Evolutionary conservation across 2,797 vertebrate species (phyloP), one percentile per base, ranked within the genome.

Genomic region (Acanthis flammea): DNA sequence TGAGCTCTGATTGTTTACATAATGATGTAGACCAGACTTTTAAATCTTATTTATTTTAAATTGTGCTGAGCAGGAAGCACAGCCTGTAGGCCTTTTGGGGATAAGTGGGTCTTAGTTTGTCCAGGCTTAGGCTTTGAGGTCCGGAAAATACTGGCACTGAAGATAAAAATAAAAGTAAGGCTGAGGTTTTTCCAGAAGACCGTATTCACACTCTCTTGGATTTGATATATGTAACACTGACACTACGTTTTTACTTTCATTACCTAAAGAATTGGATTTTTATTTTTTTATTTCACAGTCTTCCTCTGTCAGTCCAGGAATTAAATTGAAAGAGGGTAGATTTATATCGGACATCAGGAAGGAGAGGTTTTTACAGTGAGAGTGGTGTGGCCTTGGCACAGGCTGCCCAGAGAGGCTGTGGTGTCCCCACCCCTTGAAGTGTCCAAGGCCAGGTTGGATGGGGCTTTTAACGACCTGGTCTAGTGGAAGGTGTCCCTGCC

Each of bases 371-470:
- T 45, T 58, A 21, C 1, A 0, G 13, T 35, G 35, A 33, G 18
- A 17, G n/a, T 50, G 47, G 10, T 21, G 23, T 61, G 41, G 31
- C 48, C 24, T 14, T 61, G 41, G 55, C 25, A 70, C 63, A 41
- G 47, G 33, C 22, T 68, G 47, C 3, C 17, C 30, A 18, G 47
- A 33, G 33, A 33, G 25, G 28, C 33, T 45, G 28, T 33, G 24
- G 13, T 44, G 30, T 41, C 21, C 19, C 9, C 24, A 45, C 9
- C 16, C 10, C 35, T 14, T 17, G 1, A 39, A 25, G 14, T 22
- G 50, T 28, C 28, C 17, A 13, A 22, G 37, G 11, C 23, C 55
- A 21, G 55, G 7, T 15, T 33, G 54, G 19, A n/a, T 0, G 0
- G 24, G 24, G 8, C 31, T 50, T 60, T 24, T 55, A 48, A 48